phyloP scores from a whole-genome alignment of 1,140 invertebrate species.

The Drosophila pseudoobscura region DNA sequence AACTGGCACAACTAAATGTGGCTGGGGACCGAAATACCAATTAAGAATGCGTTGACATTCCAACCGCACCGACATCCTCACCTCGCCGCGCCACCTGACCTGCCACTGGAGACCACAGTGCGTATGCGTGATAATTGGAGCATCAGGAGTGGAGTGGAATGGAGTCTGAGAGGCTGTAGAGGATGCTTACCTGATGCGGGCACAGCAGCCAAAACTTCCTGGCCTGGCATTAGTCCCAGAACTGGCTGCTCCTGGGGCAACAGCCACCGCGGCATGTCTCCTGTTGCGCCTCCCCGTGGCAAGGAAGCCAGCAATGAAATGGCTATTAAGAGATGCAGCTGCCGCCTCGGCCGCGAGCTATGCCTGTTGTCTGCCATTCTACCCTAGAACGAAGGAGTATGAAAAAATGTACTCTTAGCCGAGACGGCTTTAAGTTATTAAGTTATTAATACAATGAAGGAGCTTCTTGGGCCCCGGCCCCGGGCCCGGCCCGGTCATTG shows the following conservation, averaged over 20 bases:
- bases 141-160: conserved; percentile 18
- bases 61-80: too few relatives aligned
- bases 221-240: conserved; percentile 21
- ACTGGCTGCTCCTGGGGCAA: conserved; percentile 11
- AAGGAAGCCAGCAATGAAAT: conserved; percentile 57
- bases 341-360: neutral
- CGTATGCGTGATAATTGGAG: conserved; percentile 77
- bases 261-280: conserved; percentile 9
- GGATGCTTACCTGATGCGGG: conserved; percentile 51
- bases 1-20: conserved; percentile 60
- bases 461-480: neutral
- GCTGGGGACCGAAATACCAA: conserved; percentile 66
- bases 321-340: conserved; percentile 19
- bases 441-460: conserved; percentile 57
- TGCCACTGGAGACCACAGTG: conserved; percentile 44
- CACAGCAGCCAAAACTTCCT: conserved; percentile 42
- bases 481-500: conserved; percentile 23
- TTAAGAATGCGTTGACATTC: conserved; percentile 67
- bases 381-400: conserved; percentile 26
- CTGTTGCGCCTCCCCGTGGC: conserved; percentile 35
- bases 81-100: conserved; percentile 16
- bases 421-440: conserved; percentile 33
- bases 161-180: conserved; percentile 5
- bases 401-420: conserved; percentile 39
- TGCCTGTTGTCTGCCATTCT: conserved; percentile 19